Conservation (phyloP, 2,888 invertebrate genomes). For the Octodonta nipae region DNA sequence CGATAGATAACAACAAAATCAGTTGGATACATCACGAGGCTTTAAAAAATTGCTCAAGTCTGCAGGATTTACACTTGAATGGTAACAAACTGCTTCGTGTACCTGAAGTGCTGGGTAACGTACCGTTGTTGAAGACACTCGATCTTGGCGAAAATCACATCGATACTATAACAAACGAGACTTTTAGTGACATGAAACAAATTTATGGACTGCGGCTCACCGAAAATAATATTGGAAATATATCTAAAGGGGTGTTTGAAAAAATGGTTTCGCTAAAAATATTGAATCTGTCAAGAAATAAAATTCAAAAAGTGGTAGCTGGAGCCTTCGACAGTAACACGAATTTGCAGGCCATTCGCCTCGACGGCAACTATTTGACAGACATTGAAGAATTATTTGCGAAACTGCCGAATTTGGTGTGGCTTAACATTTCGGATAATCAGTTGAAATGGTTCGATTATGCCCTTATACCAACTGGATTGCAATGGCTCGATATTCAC, state of each 20-base stretch:
- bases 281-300: constrained; percentile 70
- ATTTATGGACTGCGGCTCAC: constrained; percentile 71
- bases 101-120: constrained; percentile 58
- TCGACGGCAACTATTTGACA: constrained; percentile 69
- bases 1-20: constrained; percentile 68
- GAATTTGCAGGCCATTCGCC: constrained; percentile 64
- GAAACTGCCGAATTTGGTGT: constrained; percentile 66
- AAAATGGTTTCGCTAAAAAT: constrained; percentile 67
- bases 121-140: constrained; percentile 63
- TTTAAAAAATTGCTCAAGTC: constrained; percentile 62
- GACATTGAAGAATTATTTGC: constrained; percentile 68
- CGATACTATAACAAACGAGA: constrained; percentile 59
- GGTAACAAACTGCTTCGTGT: constrained; percentile 65
- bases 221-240: constrained; percentile 70
- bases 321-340: constrained; percentile 65
- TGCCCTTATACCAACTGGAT: constrained; percentile 67
- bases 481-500: constrained; percentile 76
- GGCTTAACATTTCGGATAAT: constrained; percentile 79
- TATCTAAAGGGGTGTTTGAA: constrained; percentile 65
- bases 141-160: constrained; percentile 80
- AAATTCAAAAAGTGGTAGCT: constrained; percentile 63
- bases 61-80: constrained; percentile 72
- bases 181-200: constrained; percentile 67
- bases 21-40: constrained; percentile 60
- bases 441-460: constrained; percentile 73